phyloP scores from a whole-genome alignment of 1,140 invertebrate genomes.

The Cydia fagiglandana region DNA sequence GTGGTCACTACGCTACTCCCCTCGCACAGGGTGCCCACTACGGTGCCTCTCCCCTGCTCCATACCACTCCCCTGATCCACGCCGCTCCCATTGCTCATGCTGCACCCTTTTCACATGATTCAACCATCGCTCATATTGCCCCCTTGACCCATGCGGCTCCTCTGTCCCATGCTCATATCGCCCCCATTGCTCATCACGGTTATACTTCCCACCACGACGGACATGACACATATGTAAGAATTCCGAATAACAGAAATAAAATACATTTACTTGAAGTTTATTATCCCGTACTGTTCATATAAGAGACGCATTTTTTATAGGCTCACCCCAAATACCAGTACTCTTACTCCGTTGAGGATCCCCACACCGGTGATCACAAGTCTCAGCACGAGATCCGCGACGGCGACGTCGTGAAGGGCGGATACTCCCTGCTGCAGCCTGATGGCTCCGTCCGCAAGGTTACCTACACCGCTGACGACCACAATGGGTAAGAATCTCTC shows the following conservation, averaged over 20 bases:
- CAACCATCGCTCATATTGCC: slow-evolving; percentile 42
- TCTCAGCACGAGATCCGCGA: slow-evolving; percentile 75
- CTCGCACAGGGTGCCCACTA: not conserved
- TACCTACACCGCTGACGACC: slow-evolving; percentile 69
- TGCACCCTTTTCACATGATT: slow-evolving; percentile 44
- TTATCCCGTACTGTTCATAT: not conserved
- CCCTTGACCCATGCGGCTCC: slow-evolving; percentile 45
- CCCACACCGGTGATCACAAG: slow-evolving; percentile 78
- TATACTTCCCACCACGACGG: slow-evolving; percentile 33
- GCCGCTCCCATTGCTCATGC: slow-evolving; percentile 39
- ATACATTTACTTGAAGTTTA: not conserved
- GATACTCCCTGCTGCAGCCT: slow-evolving; percentile 79
- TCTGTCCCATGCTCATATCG: slow-evolving; percentile 44
- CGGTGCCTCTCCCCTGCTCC: slow-evolving; percentile 33
- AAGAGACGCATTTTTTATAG: slow-evolving; percentile 48
- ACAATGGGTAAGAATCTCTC: slow-evolving; percentile 53
- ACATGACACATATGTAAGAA: slow-evolving; percentile 40
- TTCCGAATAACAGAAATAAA: not conserved
- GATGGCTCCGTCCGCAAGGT: slow-evolving; percentile 70
- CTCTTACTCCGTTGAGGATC: slow-evolving; percentile 76
- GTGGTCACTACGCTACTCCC: not conserved
- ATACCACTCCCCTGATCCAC: slow-evolving; percentile 38
- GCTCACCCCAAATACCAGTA: slow-evolving; percentile 77
- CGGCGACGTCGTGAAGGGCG: slow-evolving; percentile 82
- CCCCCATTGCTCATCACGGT: slow-evolving; percentile 40